A percentile compares a stretch with the other conserved stretches of the same genome.
Conservation (phyloP, 2,888 invertebrate species). For the Campopleginae sp. region DNA sequence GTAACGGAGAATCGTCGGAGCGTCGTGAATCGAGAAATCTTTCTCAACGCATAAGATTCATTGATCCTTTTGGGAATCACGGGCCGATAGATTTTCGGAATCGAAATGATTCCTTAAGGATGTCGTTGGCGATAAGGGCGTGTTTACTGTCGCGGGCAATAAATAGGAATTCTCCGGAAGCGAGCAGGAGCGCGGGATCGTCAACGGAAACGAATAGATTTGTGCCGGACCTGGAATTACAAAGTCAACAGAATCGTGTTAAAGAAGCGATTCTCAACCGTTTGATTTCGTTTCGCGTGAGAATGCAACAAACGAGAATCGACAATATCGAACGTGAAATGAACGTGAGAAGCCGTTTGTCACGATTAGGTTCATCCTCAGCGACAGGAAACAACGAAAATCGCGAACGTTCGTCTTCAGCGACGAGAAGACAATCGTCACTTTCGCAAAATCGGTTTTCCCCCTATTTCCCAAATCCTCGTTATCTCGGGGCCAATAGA, state of each 20-base stretch:
- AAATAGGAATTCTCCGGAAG: conserved; percentile 41
- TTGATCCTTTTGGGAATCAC: conserved; percentile 41
- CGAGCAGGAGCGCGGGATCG: conserved; percentile 31
- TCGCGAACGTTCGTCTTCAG: conserved; percentile 7
- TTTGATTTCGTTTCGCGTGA: conserved; percentile 71
- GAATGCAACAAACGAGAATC: conserved; percentile 72
- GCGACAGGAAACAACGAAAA: conserved; percentile 7
- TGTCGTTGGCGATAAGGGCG: conserved; percentile 67
- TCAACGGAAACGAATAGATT: conserved; percentile 69
- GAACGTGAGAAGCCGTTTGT: conserved; percentile 43
- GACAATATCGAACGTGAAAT: conserved; percentile 71
- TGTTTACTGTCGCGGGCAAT: conserved; percentile 62
- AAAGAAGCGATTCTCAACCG: conserved; percentile 73
- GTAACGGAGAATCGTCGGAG: conserved; percentile 16
- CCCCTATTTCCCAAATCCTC: conserved; percentile 71
- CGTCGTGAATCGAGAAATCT: conserved; percentile 45
- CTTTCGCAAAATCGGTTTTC: conserved; percentile 71
- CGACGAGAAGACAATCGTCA: conserved; percentile 52
- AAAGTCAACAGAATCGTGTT: conserved; percentile 70
- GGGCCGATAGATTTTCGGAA: conserved; percentile 21
- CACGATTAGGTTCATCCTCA: conserved; percentile 9
- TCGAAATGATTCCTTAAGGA: conserved; percentile 61
- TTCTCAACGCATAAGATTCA: conserved; percentile 52
- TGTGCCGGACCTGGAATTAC: conserved; percentile 68
- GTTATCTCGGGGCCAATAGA: conserved; percentile 51